Base-by-base conservation (phyloP, 1,140 invertebrate genomes). In the Gerris buenoi region DNA sequence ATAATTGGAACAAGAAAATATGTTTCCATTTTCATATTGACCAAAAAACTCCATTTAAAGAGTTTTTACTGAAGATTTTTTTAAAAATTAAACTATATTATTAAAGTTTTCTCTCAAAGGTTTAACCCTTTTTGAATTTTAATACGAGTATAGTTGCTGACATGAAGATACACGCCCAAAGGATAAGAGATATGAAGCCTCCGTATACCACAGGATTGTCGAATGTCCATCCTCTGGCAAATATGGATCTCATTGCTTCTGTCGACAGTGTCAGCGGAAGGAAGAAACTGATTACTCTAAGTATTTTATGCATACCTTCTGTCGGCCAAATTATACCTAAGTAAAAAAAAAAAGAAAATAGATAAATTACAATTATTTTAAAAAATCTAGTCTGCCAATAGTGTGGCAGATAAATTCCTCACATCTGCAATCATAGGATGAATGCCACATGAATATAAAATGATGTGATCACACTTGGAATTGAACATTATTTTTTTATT, bases 211-310 rank as follows among this genome's bases (percentile, higher is more conserved):
- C 87, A 0, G 86, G 81, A 72, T 93, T 86, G 0, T 81, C 74
- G 64, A 97, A 84, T 14, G 81, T 82, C 93, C 93, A 96, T 10
- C 94, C 94, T 70, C 93, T 82, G 0, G 93, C 92, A 27, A 97
- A 79, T 73, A 97, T 89, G 25, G 89, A 89, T 65, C 95, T 82
- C 67, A 97, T 81, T 0, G 92, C 88, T 57, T 93, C 91, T 25
- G 92, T 94, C 10, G 93, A 91, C 74, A 95, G 83, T 0, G 95
- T 98, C 61, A 96, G 79, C 0, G 95, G 95, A 56, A 97, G 81
- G 71, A 88, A 85, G 61, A 89, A 85, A 1, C 91, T 89, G 28
- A 97, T 83, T 73, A 90, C 89, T 69, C 73, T 71, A 10, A 97
- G 78, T 62, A 88, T 82, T 60, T 83, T 82, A 1, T 93, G 93